A percentile compares a stretch with the other conserved stretches of the same genome.
These are phyloP conservation scores for Lamellibrachia satsuma DNA, from an alignment of 2,888 invertebrate species.

Conservation along the genomic window DNA sequence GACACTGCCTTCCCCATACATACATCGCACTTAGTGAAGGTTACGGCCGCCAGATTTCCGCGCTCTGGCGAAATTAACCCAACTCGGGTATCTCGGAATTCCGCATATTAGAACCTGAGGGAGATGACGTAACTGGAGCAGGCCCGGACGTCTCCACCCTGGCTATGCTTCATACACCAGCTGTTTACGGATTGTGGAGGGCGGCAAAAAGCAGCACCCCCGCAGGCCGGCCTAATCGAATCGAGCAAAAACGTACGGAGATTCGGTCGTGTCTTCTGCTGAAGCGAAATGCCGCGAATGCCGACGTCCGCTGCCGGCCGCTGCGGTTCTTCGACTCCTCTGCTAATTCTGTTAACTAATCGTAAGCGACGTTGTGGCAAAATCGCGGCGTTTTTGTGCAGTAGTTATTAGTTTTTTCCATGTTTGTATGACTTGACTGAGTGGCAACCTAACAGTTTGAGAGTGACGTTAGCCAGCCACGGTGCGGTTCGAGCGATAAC, in stretches of 20 bases:
- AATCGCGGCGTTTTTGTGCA: neutral
- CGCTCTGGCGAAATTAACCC: neutral
- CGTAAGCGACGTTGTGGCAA: neutral
- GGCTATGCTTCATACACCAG: neutral
- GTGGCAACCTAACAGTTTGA: neutral
- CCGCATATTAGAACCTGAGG: neutral
- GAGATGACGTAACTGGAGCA: neutral
- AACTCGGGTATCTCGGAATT: neutral
- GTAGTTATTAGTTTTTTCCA: neutral
- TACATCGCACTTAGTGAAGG: neutral
- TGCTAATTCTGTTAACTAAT: neutral
- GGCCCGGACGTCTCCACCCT: neutral
- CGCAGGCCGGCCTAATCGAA: neutral
- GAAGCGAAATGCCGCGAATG: neutral
- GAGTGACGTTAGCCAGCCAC: neutral
- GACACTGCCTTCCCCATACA: neutral
- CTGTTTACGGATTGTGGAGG: neutral
- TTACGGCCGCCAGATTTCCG: neutral
- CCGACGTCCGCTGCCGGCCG: neutral
- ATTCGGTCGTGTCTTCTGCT: neutral
- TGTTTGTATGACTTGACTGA: neutral
- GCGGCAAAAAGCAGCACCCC: constrained; percentile 17
- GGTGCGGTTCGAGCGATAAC: neutral
- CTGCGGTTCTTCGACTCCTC: neutral
- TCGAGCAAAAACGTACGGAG: neutral